Evolutionary conservation across 2,888 invertebrate species (phyloP), one percentile per base, ranked within the genome.

Genomic region (Platynereis dumerilii): DNA sequence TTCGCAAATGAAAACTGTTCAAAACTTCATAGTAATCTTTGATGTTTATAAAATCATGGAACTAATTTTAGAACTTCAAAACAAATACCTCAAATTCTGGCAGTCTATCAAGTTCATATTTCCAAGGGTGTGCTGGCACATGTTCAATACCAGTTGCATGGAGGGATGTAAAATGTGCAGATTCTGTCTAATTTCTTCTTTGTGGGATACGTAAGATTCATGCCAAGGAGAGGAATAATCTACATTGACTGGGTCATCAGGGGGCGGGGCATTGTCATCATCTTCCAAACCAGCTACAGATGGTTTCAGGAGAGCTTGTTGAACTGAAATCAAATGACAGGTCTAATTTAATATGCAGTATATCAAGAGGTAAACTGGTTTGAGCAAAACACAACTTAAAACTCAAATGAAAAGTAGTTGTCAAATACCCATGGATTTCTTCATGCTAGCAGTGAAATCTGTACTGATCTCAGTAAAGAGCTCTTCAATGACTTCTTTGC

Each of bases 161-260:
- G 83, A 80, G 3, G 84, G 83, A 67, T 84, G 83, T 15, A 84
- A 72, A 42, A 79, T 76, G 72, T 82, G 81, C 22, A 84, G 76
- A 64, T 79, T 78, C 12, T 75, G 72, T 2, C 71, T 64, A 27
- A 84, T 81, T 20, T 58, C 66, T 52, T 80, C 76, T 52, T 70
- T 74, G 29, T 78, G 73, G 2, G 69, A 69, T 10, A 80, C 55
- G 69, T 75, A 84, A 27, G 66, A 69, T 15, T 81, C 76, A 67
- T 83, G 83, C 83, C 84, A 84, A 17, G 81, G 80, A 27, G 79
- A 75, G 0, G 84, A 83, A 69, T 71, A 84, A 69, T 84, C 83
- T 27, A 83, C 68, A 27, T 83, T 82, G 39, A 78, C 80, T 71
- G 81, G 78, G 69, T 83, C 83, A 64, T 76, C 72, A 12, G 81